phyloP scores from a whole-genome alignment of 2,113 vertebrate species.

The Apeltes quadracus region DNA sequence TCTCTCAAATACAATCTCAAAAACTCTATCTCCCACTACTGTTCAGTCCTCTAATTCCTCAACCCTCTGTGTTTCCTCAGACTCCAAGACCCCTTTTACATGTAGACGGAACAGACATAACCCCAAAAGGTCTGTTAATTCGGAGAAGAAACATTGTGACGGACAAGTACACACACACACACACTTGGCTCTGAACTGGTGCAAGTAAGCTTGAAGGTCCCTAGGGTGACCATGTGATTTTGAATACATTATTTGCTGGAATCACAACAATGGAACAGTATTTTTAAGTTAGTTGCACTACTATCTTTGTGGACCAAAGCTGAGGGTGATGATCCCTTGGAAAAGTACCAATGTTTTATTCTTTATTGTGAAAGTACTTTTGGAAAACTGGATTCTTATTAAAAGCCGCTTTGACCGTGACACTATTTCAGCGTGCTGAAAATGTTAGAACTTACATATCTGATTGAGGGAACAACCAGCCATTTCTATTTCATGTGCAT shows the following conservation, averaged over 20 bases:
- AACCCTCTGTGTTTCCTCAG: constrained; percentile 30
- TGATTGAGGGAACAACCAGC: constrained; percentile 30
- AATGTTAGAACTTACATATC: constrained; percentile 25
- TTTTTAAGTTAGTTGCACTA: not conserved
- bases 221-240: constrained; percentile 2
- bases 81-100: constrained; percentile 28
- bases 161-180: constrained; percentile 42
- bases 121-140: constrained; percentile 65
- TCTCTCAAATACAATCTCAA: constrained; percentile 10
- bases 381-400: not conserved
- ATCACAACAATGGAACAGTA: not conserved
- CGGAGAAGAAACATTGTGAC: constrained; percentile 63
- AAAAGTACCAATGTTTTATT: not conserved
- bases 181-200: constrained; percentile 17
- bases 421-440: constrained; percentile 24
- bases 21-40: not conserved
- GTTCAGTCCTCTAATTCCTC: constrained; percentile 28
- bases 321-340: not conserved
- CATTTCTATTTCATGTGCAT: constrained; percentile 41
- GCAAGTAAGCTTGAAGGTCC: constrained; percentile 38
- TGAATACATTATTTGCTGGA: not conserved
- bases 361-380: not conserved
- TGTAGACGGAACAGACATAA: constrained; percentile 46
- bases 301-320: not conserved
- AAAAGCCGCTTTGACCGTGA: constrained; percentile 8